Base-by-base conservation (phyloP, 1,140 invertebrate genomes). In the Drosophila tsacasi region DNA sequence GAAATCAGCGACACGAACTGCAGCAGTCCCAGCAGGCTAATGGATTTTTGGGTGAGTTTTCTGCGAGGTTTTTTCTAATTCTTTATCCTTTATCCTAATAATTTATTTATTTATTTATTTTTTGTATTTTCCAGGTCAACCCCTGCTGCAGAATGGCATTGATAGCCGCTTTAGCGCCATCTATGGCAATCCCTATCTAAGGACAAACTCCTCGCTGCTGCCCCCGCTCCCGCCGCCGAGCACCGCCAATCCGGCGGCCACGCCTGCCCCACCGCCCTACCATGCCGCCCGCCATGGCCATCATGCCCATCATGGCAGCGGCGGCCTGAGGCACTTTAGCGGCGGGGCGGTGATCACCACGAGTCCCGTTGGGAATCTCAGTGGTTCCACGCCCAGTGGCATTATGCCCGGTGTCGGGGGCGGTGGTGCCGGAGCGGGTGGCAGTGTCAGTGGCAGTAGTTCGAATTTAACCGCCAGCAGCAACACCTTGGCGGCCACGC, bases 141-240 rank as follows among this genome's bases (percentile, higher is more conserved):
- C 94, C 76, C 44, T 94, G 82, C 79, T 93, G 66, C 79, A 94
- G 92, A 90, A 94, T 91, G 71, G 94, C 93, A 96, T 97, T 57
- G 97, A 98, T 89, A 97, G 97, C 12, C 94, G 97, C 65, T 98
- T 97, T 89, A 97, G 96, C 23, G 97, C 97, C 25, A 96, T 96
- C 7, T 98, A 98, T 90, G 97, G 97, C 55, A 98, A 98, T 93
- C 97, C 97, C 1, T 97, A 97, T 92, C 94, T 98, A 67, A 94
- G 97, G 91, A 95, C 94, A 49, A 93, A 91, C 57, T 92, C 91
- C 74, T 90, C 94, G 35, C 93, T 94, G 46, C 85, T 94, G 54
- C 94, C 94, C 55, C 94, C 94, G 37, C 75, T 93, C 32, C 93
- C 84, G 77, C 90, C 84, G 58, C 87, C 86, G n/a, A 92, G 91